Base-by-base conservation (phyloP, 2,797 vertebrate species). In the Eulemur rubriventer region DNA sequence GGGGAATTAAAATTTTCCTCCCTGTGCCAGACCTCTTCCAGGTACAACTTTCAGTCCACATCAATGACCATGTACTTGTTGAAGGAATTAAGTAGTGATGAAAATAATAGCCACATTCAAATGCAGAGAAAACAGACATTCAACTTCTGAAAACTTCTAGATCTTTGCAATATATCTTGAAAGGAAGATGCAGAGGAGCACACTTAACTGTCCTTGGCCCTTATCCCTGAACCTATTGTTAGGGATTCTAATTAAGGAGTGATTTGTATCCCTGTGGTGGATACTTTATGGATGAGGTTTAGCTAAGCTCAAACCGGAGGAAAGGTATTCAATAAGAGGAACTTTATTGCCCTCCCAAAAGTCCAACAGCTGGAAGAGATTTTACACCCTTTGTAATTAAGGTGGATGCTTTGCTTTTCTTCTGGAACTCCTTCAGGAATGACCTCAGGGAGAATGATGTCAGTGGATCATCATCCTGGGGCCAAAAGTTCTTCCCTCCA, bases 341-440 rank as follows among this genome's bases (percentile, higher is more conserved):
- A 88, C 38, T 69, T 90, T 70, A 81, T 69, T 2, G 2, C 46
- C n/a, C 50, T 82, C 30, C 59, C 63, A 22, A 76, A 89, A 88
- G 43, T 26, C 16, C 81, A 86, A 96, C 96, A 97, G 96, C 92
- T 97, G 97, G 96, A 96, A 97, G 65, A 80, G 57, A 97, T 96
- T 96, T 94, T 63, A 80, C 7, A 67, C 22, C 55, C 35, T 61
- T 91, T 89, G 69, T 90, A 82, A 89, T 95, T 75, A 91, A 96
- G 94, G 94, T 91, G 48, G 70, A 72, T 65, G 48, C 57, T 94
- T 89, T 79, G 18, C 38, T 75, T 55, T 80, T 35, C 57, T 89
- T 41, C 69, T 84, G 90, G 83, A 96, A 93, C 82, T 95, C 50
- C 86, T 87, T 96, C 89, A 88, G 72, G 35, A 82, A 73, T 75